Percentiles rank a stretch among this genome's conserved stretches.
Conservation (phyloP, 2,113 vertebrate species). For the Tenrec ecaudatus region DNA sequence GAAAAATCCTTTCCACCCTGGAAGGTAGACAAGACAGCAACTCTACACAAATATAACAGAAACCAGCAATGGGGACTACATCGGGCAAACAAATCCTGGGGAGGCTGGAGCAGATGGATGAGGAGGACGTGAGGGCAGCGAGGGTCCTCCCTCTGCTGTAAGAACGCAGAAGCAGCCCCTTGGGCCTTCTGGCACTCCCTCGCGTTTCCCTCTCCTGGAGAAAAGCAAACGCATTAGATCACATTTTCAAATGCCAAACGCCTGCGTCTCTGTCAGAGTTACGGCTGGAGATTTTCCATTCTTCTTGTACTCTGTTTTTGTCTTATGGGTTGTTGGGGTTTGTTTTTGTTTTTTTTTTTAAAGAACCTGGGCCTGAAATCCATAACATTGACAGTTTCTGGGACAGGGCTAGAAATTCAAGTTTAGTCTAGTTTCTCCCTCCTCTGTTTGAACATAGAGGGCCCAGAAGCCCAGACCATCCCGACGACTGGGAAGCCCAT, state of each 20-base stretch:
- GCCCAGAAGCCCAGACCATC: not conserved
- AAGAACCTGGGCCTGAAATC: not conserved
- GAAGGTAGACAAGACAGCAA: not conserved
- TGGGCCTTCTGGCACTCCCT: not conserved
- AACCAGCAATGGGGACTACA: not conserved
- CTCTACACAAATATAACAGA: not conserved
- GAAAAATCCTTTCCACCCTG: not conserved
- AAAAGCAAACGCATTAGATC: slow-evolving; percentile 35
- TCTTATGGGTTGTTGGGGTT: too few species aligned
- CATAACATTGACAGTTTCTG: not conserved
- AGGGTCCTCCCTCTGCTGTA: not conserved
- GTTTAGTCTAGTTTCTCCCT: not conserved
- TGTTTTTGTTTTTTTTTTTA: not conserved
- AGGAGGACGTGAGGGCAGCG: not conserved
- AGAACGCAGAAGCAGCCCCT: not conserved
- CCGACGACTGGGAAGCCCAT: not conserved
- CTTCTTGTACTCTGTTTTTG: not conserved
- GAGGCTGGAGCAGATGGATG: not conserved
- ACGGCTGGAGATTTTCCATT: slow-evolving; percentile 23
- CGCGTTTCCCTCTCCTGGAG: not conserved
- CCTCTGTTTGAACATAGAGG: not conserved
- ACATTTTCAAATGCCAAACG: slow-evolving; percentile 52
- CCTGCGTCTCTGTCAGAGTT: slow-evolving; percentile 43
- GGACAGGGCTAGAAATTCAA: slow-evolving; percentile 8
- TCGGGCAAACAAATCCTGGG: not conserved